These are phyloP conservation scores for Protula sp. DNA, from an alignment of 2,888 invertebrate genomes.

Conservation along the genomic window DNA sequence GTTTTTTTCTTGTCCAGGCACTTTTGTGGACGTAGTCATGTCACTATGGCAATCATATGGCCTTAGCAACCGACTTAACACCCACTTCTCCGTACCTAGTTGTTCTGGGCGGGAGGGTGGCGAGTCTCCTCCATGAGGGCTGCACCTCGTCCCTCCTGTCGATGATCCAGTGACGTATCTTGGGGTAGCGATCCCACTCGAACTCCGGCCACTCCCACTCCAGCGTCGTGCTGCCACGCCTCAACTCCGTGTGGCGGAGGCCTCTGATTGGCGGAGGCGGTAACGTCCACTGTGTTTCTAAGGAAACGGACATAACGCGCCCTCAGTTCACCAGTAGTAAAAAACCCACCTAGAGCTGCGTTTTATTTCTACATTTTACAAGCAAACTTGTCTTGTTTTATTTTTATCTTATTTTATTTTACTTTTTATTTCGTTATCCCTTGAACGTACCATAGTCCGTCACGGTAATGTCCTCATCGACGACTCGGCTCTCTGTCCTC, in stretches of 20 bases:
- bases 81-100: too few species aligned
- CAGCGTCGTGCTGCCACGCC: constrained; percentile 40
- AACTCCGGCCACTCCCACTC: constrained; percentile 68
- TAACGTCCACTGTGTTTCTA: constrained; percentile 3
- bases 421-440: too few species aligned
- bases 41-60: too few species aligned
- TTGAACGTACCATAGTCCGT: not conserved
- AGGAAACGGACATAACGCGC: too few species aligned
- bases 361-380: too few species aligned
- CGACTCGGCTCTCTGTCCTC: constrained; percentile 55
- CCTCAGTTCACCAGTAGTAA: too few species aligned
- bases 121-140: constrained; percentile 16
- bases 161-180: constrained; percentile 42
- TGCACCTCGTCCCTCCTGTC: constrained; percentile 39
- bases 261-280: constrained; percentile 11
- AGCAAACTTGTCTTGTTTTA: too few species aligned
- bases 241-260: constrained; percentile 42
- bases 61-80: too few species aligned
- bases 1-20: too few species aligned
- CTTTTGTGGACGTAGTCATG: too few species aligned
- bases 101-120: constrained; percentile 18
- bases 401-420: too few species aligned
- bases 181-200: not conserved
- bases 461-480: not conserved
- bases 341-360: too few species aligned